Conservation (phyloP, 2,113 vertebrate species). For the Chionomys nivalis region DNA sequence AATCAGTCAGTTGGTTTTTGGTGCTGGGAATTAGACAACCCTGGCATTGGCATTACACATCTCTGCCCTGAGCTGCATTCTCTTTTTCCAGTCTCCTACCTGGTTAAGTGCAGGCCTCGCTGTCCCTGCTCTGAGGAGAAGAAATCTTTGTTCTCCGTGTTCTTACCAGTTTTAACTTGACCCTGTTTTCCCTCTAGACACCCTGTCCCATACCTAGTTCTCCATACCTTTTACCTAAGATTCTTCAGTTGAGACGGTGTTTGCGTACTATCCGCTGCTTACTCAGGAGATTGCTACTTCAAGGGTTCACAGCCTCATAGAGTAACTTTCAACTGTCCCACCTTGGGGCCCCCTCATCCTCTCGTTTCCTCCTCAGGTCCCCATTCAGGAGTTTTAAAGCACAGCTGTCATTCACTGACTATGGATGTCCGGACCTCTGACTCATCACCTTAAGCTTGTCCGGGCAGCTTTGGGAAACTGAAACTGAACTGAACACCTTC, state of each 20-base stretch:
- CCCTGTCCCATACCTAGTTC: neutral
- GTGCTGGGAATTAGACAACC: neutral
- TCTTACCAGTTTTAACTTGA: neutral
- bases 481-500: neutral
- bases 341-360: neutral
- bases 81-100: neutral
- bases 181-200: neutral
- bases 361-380: neutral
- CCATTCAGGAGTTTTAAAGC: neutral
- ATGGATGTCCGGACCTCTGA: neutral
- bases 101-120: neutral
- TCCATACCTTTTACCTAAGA: neutral
- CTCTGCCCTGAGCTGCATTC: neutral
- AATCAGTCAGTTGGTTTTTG: neutral
- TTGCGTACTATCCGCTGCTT: neutral
- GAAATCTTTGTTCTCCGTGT: neutral
- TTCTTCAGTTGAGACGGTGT: neutral
- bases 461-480: neutral
- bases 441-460: neutral
- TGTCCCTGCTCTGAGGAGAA: neutral
- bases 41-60: accelerated
- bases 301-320: neutral
- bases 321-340: neutral
- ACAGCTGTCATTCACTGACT: neutral
- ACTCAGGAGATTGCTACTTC: neutral